A percentile compares a stretch with the other conserved stretches of the same genome.
Conservation (phyloP, 2,113 vertebrate species). For the Emydura subglobosa region DNA sequence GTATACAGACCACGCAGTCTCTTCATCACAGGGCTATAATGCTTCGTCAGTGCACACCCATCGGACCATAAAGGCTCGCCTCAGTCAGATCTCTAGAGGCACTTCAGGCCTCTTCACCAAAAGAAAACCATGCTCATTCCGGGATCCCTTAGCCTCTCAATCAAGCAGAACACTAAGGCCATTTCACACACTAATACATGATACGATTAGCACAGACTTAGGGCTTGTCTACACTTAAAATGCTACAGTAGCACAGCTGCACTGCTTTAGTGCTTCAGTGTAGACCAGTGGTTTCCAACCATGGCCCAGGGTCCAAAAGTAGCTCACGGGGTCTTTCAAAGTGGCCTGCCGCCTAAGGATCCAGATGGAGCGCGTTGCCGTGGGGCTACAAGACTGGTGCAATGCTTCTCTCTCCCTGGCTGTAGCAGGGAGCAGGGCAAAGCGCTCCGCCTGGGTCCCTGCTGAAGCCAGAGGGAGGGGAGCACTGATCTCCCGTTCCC, state of each 20-base stretch:
- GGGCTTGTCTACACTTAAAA: neutral
- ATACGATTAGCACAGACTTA: neutral
- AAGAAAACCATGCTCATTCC: neutral
- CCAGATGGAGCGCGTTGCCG: too few relatives aligned
- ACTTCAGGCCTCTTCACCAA: neutral
- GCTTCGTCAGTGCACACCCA: neutral
- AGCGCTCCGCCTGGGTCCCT: too few relatives aligned
- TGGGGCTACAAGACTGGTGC: too few relatives aligned
- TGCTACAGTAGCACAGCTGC: neutral
- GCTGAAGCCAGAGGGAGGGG: too few relatives aligned
- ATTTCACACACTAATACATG: neutral
- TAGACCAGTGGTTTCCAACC: too few relatives aligned
- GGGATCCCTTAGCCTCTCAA: neutral
- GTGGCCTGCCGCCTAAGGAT: too few relatives aligned
- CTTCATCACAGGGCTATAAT: neutral
- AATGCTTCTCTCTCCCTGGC: too few relatives aligned
- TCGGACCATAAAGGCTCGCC: neutral
- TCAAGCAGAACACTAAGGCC: neutral
- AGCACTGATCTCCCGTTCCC: too few relatives aligned
- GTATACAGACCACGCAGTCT: neutral
- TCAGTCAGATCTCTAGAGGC: neutral
- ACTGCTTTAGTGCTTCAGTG: neutral
- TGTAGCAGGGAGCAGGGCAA: too few relatives aligned
- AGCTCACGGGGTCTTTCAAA: too few relatives aligned
- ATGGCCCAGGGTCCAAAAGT: too few relatives aligned